Conservation (phyloP, 2,113 vertebrate genomes). For the Hystrix cristata region DNA sequence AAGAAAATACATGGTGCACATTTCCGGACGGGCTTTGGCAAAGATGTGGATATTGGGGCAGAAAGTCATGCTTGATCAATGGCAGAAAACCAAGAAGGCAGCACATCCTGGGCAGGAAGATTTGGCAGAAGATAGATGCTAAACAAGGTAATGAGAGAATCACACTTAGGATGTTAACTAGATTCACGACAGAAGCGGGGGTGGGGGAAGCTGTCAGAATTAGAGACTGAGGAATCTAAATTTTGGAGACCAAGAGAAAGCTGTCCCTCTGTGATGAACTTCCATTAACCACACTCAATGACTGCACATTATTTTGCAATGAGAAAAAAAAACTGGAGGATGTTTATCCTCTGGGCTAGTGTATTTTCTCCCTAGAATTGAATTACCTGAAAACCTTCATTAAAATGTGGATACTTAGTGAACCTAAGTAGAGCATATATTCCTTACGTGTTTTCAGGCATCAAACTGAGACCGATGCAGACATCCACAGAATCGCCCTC, state of each 20-base stretch:
- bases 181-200: background rate
- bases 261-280: background rate
- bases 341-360: background rate
- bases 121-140: background rate
- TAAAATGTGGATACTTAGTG: background rate
- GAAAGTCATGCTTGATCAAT: background rate
- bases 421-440: background rate
- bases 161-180: background rate
- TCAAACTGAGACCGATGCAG: background rate
- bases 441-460: background rate
- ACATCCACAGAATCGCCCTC: background rate
- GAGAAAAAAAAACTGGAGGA: background rate
- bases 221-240: conserved; percentile 17
- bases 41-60: background rate
- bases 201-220: background rate
- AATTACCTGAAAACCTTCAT: background rate
- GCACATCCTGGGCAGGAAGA: background rate
- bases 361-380: background rate
- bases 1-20: background rate
- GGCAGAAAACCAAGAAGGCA: background rate
- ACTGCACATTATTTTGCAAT: background rate
- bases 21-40: background rate
- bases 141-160: background rate
- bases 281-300: background rate
- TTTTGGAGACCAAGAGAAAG: conserved; percentile 2